Evolutionary conservation across 1,140 invertebrate species (phyloP), one percentile per base, ranked within the genome.

Genomic region (Hylaeus anthracinus): DNA sequence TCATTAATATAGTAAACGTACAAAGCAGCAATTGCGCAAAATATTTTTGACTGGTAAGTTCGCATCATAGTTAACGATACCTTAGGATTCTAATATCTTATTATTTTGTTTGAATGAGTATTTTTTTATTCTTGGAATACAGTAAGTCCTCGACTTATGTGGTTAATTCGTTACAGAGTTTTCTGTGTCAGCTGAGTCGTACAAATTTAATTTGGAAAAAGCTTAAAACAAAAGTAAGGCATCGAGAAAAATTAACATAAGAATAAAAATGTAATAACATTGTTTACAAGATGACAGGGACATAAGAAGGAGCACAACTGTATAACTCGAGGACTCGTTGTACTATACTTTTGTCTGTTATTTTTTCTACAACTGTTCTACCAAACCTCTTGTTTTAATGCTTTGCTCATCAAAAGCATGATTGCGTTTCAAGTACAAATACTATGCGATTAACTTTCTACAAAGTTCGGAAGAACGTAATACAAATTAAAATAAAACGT

Each of bases 361-460:
- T 70, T 43, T 75, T 39, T 80, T 80, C 73, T 45, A 80, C 45
- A 12, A 80, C 78, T 80, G 78, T 80, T 80, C 78, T 80, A 80
- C 78, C 78, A 67, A 80, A 80, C 78, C 78, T 80, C 78, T 80
- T 65, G 58, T 74, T 55, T 80, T 66, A 74, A 65, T 74, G 76
- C 76, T 79, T 79, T 74, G 43, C 72, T 60, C 12, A 51, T 74
- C n/a, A 39, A 74, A 60, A 51, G 76, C 76, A 79, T 79, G 76
- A 72, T 48, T 65, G 60, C 60, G 65, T 72, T 72, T 56, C 63
- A 55, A 63, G 37, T 51, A 61, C 37, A 51, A 43, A 75, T 51
- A 41, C 37, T 45, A 63, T 72, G n/a, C 48, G 45, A 78, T 78
- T 78, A 78, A 78, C 45, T 72, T 45, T n/a, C 63, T 51, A n/a